Evolutionary conservation across 2,797 vertebrate species (phyloP), one percentile per base, ranked within the genome.

Genomic region (Diplodus sargus): DNA sequence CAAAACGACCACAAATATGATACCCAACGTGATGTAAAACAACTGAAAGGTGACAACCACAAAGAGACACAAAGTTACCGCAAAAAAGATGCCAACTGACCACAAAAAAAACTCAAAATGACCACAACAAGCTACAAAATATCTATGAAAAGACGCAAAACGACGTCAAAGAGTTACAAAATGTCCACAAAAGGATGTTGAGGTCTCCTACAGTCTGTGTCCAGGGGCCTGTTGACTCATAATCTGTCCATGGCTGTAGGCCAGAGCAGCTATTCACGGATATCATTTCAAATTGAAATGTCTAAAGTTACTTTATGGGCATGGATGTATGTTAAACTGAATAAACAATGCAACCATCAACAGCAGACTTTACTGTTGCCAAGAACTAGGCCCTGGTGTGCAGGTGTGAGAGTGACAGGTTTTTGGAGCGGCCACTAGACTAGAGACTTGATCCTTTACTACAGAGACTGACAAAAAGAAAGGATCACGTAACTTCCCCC

Each of bases 251-350:
- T 39, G 59, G 48, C 48, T 61, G 6, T 30, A 14, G 59, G 47
- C 28, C 59, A 52, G 6, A 15, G 45, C 28, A 14, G 1, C 34
- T 11, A 14, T 43, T 62, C 20, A 42, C 0, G 43, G 48, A 53
- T 43, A 53, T 72, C 16, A 53, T 53, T 61, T 62, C 69, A 28
- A 15, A 20, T 52, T 42, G 25, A 57, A 70, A 56, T 64, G 34
- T n/a, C 4, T 28, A 34, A 48, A 58, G 8, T 60, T 23, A 18
- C 23, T 60, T 49, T 25, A 9, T 34, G 30, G 57, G 22, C 28
- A 42, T 51, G 18, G 17, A 39, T 39, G 39, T 18, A 20, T 43
- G 28, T 72, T 25, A 12, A 13, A 7, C 20, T 17, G 51, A 64
- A 64, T 48, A 34, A 47, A 25, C 20, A 47, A 10, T 52, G 15